Evolutionary conservation across 2,888 invertebrate genomes (phyloP).

Genomic region (Lithophane leautieri): DNA sequence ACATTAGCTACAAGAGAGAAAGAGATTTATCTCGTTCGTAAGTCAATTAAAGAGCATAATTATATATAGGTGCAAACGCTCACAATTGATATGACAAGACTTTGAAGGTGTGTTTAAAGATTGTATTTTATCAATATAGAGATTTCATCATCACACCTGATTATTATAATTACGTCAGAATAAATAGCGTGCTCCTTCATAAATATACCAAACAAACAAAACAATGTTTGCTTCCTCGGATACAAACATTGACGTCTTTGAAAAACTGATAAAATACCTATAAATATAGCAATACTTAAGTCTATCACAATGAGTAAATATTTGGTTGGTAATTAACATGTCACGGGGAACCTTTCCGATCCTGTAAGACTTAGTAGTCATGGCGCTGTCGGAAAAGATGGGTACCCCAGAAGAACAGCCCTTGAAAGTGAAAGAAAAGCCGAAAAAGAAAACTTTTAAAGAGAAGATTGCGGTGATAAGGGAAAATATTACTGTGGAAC

Average conservation of each 20-base stretch:
- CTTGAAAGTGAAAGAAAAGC: constrained; percentile 70
- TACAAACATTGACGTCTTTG: constrained; percentile 44
- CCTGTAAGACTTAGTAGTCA: constrained; percentile 57
- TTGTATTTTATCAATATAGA: constrained; percentile 17
- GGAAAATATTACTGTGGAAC: constrained; percentile 92
- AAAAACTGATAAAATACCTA: constrained; percentile 66
- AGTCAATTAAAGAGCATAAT: not conserved
- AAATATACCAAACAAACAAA: constrained; percentile 56
- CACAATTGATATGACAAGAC: not conserved
- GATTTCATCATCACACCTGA: constrained; percentile 21
- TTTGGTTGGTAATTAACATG: constrained; percentile 65
- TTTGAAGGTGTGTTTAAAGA: constrained; percentile 20
- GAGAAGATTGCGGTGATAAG: constrained; percentile 87
- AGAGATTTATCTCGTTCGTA: not conserved
- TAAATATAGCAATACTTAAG: constrained; percentile 61
- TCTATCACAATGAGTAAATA: constrained; percentile 66
- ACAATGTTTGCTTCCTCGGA: constrained; percentile 55
- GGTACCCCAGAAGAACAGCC: constrained; percentile 78
- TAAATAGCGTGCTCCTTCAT: constrained; percentile 40
- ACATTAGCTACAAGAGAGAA: not conserved
- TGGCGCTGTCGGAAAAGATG: constrained; percentile 70
- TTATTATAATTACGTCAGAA: constrained; percentile 38
- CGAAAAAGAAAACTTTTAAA: constrained; percentile 78
- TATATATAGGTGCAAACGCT: not conserved
- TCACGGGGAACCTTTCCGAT: constrained; percentile 32